Evolutionary conservation across 2,113 vertebrate genomes (phyloP).

Genomic region (Stegostoma tigrinum): DNA sequence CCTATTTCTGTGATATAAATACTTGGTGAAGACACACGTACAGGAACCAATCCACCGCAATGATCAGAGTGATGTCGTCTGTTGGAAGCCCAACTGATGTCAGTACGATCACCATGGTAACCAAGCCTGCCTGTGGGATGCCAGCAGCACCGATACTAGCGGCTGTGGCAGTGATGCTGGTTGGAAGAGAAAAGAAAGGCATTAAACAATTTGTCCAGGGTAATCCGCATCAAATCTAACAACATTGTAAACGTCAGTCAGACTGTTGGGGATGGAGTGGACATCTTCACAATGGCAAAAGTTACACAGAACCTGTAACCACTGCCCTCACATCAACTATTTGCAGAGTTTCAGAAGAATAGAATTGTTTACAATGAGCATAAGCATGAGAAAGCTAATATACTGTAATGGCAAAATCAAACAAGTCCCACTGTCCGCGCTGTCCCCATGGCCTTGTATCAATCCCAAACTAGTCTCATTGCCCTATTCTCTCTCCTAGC

Average conservation of each 20-base stretch:
- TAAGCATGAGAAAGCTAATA: too few relatives aligned
- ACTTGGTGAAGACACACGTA: conserved; percentile 63
- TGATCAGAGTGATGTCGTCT: conserved; percentile 89
- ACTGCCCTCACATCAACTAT: too few relatives aligned
- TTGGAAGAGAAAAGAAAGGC: conserved; percentile 23
- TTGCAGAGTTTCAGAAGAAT: not conserved
- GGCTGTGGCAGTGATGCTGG: conserved; percentile 91
- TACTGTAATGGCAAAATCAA: not conserved
- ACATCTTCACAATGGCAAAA: not conserved
- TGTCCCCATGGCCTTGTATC: not conserved
- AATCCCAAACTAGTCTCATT: not conserved
- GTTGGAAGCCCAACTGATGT: conserved; percentile 94
- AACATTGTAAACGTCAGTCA: not conserved
- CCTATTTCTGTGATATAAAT: not conserved
- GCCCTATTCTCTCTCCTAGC: not conserved
- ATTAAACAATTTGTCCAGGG: not conserved
- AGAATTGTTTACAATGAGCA: too few relatives aligned
- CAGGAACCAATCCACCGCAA: conserved; percentile 97
- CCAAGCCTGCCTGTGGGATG: conserved; percentile 92
- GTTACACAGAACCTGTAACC: too few relatives aligned
- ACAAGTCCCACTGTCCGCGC: not conserved
- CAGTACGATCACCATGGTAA: conserved; percentile 96
- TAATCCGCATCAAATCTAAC: not conserved
- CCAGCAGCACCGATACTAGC: conserved; percentile 95
- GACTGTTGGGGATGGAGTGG: not conserved